A percentile compares a stretch with the other conserved stretches of the same genome.
Evolutionary conservation across 2,888 invertebrate species (phyloP).

Genomic region (Agonopterix subpropinquella): DNA sequence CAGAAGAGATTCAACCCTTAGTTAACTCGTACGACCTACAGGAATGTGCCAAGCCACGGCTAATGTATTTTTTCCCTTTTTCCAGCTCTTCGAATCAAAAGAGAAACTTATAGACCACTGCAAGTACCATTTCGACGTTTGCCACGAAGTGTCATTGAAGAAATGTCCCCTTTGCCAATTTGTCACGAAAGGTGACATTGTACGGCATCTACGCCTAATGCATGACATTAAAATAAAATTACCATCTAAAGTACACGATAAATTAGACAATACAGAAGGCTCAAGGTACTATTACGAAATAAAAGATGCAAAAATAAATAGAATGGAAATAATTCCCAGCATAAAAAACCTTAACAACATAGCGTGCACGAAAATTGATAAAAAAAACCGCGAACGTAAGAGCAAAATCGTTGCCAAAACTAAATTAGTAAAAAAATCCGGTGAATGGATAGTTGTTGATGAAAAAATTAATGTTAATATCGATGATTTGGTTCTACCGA

Average conservation of each 20-base stretch:
- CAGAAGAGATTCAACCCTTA: too few species aligned
- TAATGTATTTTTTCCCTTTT: constrained; percentile 10
- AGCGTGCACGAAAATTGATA: constrained; percentile 40
- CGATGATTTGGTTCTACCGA: constrained; percentile 27
- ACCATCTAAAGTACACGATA: constrained; percentile 27
- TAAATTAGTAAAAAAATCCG: constrained; percentile 42
- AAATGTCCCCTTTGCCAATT: constrained; percentile 54
- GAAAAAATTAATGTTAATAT: constrained; percentile 23
- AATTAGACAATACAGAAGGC: constrained; percentile 18
- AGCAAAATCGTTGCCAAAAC: constrained; percentile 33
- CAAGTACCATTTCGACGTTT: constrained; percentile 47
- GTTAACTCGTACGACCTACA: too few species aligned
- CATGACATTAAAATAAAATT: constrained; percentile 35
- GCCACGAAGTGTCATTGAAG: constrained; percentile 37
- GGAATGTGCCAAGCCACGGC: neutral
- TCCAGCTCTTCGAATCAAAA: constrained; percentile 52
- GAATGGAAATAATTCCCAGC: constrained; percentile 52
- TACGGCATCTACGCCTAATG: constrained; percentile 26
- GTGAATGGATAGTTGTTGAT: constrained; percentile 49
- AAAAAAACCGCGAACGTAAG: constrained; percentile 26
- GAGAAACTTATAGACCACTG: constrained; percentile 42
- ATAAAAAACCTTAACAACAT: constrained; percentile 44
- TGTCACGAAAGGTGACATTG: constrained; percentile 30
- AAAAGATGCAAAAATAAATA: constrained; percentile 19
- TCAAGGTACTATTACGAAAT: constrained; percentile 41